Base-by-base conservation (phyloP, 1,140 invertebrate species). In the Drosophila bifasciata region DNA sequence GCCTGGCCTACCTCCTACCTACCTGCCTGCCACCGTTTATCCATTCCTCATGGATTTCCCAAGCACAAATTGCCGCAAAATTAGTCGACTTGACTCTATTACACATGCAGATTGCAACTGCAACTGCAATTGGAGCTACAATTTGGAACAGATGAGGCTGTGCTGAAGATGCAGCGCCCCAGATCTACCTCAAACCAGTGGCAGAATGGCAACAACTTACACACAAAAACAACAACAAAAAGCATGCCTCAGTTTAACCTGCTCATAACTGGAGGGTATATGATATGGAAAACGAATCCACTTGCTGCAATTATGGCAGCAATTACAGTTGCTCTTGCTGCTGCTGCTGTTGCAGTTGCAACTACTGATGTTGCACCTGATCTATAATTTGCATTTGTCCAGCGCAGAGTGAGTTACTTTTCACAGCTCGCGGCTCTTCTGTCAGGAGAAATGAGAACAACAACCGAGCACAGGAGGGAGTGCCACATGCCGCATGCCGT, bases 231-330 rank as follows among this genome's bases (percentile, higher is more conserved):
- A 25, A 7, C 23, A 25, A 25, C 23, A 7, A 6, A 44, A 73
- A 45, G 63, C 73, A 74, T 66, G 73, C 58, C 48, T 67, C 69
- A 76, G 81, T 75, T 85, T 74, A 74, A 78, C 83, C 85, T 81
- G 81, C 81, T 86, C 81, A 85, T 85, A 85, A 85, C 81, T 85
- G 83, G 83, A 85, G 81, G 81, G 83, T 85, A 88, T 88, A 71
- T 66, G 60, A 79, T 63, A 74, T 62, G 52, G 70, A 56, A 80
- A 76, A 74, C 81, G 60, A 71, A 88, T 86, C 77, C 83, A 88
- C 81, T 85, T 85, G 83, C 77, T 71, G 78, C 80, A 85, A 85
- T 85, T 85, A 85, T 88, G 83, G 81, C 74, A 81, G 70, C 81
- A 85, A 85, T 85, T 85, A 85, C 79, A 70, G 78, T 63, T 66